Evolutionary conservation across 92 coral and sea anemone genomes (phyloP).

Genomic region (Muricea muricata): DNA sequence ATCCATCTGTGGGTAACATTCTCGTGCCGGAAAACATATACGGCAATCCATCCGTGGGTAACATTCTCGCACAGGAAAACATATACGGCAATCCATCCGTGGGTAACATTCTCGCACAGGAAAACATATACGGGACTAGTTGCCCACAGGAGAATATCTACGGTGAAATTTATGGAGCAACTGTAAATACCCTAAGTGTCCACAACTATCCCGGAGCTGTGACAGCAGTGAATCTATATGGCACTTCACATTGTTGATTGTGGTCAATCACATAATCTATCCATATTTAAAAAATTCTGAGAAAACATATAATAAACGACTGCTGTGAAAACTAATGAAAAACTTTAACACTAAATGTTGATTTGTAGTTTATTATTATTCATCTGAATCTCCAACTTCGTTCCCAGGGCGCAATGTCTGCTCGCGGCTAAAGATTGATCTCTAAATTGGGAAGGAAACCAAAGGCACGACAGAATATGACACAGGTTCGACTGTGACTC

Average conservation of each 20-base stretch:
- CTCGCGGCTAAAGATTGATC: too few species aligned
- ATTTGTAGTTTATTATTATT: too few species aligned
- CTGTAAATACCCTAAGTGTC: not conserved
- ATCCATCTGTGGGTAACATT: not conserved
- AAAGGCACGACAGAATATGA: too few species aligned
- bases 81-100: not conserved
- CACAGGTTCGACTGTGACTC: too few species aligned
- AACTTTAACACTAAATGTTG: too few species aligned
- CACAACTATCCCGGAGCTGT: not conserved
- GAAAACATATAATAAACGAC: too few species aligned
- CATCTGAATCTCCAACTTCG: too few species aligned
- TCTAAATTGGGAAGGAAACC: too few species aligned
- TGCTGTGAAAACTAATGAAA: too few species aligned
- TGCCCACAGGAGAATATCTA: not conserved
- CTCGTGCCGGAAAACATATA: not conserved
- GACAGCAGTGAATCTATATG: slow-evolving; percentile 9
- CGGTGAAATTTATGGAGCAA: slow-evolving; percentile 24
- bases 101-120: not conserved
- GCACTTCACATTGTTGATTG: not conserved
- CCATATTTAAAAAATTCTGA: too few species aligned
- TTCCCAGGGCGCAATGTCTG: too few species aligned
- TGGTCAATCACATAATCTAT: too few species aligned
- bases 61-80: not conserved
- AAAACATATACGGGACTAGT: not conserved
- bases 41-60: not conserved